phyloP scores from a whole-genome alignment of 64 coral and sea anemone genomes.

The Acropora yongei region DNA sequence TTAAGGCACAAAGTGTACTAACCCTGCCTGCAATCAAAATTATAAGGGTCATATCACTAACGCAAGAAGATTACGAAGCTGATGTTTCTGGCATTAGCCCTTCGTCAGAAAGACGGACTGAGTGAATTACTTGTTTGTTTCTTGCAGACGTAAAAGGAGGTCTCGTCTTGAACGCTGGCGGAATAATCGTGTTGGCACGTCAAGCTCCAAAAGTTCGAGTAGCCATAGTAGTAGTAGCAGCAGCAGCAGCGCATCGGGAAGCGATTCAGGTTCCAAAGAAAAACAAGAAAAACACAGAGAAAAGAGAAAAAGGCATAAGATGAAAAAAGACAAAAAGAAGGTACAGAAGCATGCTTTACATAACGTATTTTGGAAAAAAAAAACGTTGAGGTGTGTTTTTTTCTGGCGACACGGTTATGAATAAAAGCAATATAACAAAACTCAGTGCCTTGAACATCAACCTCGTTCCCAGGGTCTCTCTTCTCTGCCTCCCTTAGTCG shows the following conservation, averaged over 20 bases:
- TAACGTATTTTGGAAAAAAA: neutral
- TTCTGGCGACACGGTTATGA: no score
- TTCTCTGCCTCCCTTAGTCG: no score
- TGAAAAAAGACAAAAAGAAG: conserved; percentile 17
- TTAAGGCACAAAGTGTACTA: no score
- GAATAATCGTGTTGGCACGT: conserved; percentile 63
- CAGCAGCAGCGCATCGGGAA: conserved; percentile 50
- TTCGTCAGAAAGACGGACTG: neutral
- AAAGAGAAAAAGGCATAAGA: conserved; percentile 32
- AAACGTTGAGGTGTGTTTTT: no score
- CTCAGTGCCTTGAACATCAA: no score
- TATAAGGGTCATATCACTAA: no score
- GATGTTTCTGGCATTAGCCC: no score
- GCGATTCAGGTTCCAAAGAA: neutral
- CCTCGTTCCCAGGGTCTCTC: no score
- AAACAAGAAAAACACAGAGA: neutral
- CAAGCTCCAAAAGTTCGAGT: conserved; percentile 36
- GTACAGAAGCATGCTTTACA: neutral
- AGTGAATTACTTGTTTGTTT: neutral
- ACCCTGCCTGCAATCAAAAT: no score
- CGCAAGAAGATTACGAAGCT: no score
- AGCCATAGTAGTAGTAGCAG: conserved; percentile 15
- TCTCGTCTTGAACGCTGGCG: conserved; percentile 63
- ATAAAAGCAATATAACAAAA: no score
- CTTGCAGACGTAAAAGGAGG: conserved; percentile 49